Evolutionary conservation across 2,888 invertebrate species (phyloP).

Genomic region (Synergus japonicus): DNA sequence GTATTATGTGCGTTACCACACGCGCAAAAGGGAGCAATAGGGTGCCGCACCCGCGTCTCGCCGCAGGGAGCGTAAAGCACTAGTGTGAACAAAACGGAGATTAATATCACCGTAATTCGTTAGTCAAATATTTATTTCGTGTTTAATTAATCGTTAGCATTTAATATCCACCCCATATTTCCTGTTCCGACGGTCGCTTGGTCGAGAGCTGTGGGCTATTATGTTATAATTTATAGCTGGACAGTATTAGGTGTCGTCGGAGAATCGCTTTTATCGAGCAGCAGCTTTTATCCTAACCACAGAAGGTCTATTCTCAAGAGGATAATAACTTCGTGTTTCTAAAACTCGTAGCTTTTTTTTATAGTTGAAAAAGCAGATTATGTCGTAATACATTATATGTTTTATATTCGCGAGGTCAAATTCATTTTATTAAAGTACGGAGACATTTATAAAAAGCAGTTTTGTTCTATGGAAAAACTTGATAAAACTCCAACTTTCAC

Average conservation of each 20-base stretch:
- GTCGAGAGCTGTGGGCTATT: slow-evolving; percentile 53
- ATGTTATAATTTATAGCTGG: slow-evolving; percentile 66
- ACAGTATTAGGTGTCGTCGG: slow-evolving; percentile 50
- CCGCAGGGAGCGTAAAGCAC: slow-evolving; percentile 49
- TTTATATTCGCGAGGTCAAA: background rate
- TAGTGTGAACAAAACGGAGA: slow-evolving; percentile 69
- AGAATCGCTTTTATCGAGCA: slow-evolving; percentile 35
- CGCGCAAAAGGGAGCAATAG: background rate
- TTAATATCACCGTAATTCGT: slow-evolving; percentile 73
- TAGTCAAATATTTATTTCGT: slow-evolving; percentile 74
- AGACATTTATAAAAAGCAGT: background rate
- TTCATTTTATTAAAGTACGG: background rate
- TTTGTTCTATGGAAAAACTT: background rate
- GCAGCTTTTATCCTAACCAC: slow-evolving; percentile 23
- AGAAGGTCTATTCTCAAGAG: slow-evolving; percentile 18
- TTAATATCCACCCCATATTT: slow-evolving; percentile 71
- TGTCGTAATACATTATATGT: background rate
- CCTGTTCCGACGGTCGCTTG: slow-evolving; percentile 62
- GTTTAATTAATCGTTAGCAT: slow-evolving; percentile 74
- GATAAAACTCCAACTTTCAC: background rate
- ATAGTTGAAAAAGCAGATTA: background rate
- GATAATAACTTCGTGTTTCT: slow-evolving; percentile 2
- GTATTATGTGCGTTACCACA: background rate
- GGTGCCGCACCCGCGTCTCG: too few relatives aligned
- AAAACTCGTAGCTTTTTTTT: background rate